Evolutionary conservation across 1,140 invertebrate genomes (phyloP), one percentile per base, ranked within the genome.

Genomic region (Lamellibrachia luymesi): DNA sequence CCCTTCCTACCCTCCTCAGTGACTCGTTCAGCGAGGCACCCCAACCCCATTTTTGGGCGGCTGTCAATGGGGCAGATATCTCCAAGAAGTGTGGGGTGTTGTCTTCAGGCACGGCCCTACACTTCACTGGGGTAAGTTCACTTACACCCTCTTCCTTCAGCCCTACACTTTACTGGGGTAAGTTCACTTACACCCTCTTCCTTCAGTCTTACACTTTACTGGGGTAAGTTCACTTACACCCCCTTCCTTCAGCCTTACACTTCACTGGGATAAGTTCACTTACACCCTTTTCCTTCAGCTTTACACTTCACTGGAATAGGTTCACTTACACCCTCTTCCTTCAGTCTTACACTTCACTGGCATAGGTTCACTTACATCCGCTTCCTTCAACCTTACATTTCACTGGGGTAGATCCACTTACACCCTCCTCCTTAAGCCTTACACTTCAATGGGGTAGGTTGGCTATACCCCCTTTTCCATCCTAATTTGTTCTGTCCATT

Each of bases 291-390:
- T 8, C 52, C 52, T 56, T 56, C 17, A 56, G 6, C 6, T 56
- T 8, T 56, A 17, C 52, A 56, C 52, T 56, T 56, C 52, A 56
- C 52, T 56, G 52, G 52, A 17, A 17, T 17, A 56, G 17, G 17
- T 56, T 8, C 52, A 56, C 52, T 56, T 56, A 8, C 52, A 56
- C 38, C 38, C 38, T 38, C 38, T 38, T 38, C 38, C 38, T 38
- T 38, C 94, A 25, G 96, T 96, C 50, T 92, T 97, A 10, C 96
- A 97, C 94, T 96, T 97, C 94, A 95, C 95, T 92, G 96, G 96
- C 93, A 96, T 97, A 94, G 93, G 94, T 94, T 92, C 80, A 22
- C 51, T 92, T n/a, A 89, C 52, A 93, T 50, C 56, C 25, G 13
- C 38, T 38, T 38, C 38, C 38, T 38, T 38, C 38, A 38, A 38